phyloP scores from a whole-genome alignment of 2,888 invertebrate species.

The Dryococelus australis region DNA sequence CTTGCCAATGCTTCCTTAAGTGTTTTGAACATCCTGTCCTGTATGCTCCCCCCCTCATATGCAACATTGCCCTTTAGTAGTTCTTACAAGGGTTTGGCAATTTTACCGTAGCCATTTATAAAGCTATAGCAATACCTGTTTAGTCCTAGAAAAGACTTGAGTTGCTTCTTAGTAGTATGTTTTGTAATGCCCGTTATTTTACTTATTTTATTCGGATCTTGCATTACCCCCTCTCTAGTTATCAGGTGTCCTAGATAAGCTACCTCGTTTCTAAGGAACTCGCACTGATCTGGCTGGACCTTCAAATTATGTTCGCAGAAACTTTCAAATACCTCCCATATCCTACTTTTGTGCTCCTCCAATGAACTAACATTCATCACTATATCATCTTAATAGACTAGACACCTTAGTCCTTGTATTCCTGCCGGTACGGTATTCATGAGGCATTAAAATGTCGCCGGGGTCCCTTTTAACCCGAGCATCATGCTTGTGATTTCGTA shows the following conservation, averaged over 20 bases:
- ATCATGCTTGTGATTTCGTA: no score
- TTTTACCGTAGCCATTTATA: constrained; percentile 33
- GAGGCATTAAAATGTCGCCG: no score
- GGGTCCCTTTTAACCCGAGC: no score
- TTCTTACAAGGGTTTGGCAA: constrained; percentile 34
- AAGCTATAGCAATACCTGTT: constrained; percentile 34
- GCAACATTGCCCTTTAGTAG: neutral
- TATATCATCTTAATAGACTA: no score
- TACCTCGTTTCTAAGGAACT: no score
- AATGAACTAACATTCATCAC: no score
- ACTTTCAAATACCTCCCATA: no score
- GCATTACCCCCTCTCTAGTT: constrained; percentile 31
- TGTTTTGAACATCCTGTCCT: constrained; percentile 32
- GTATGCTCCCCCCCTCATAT: constrained; percentile 31
- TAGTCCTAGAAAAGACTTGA: constrained; percentile 19
- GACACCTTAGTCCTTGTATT: no score
- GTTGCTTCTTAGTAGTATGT: neutral
- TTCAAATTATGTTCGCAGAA: no score
- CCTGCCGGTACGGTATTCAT: no score
- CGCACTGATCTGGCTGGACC: no score
- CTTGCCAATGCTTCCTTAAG: constrained; percentile 32
- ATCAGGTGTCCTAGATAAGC: neutral
- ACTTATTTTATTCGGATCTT: constrained; percentile 26
- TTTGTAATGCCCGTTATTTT: neutral
- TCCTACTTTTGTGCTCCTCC: no score